Conservation (phyloP, 2,113 vertebrate genomes). For the Daphoenositta chrysoptera region DNA sequence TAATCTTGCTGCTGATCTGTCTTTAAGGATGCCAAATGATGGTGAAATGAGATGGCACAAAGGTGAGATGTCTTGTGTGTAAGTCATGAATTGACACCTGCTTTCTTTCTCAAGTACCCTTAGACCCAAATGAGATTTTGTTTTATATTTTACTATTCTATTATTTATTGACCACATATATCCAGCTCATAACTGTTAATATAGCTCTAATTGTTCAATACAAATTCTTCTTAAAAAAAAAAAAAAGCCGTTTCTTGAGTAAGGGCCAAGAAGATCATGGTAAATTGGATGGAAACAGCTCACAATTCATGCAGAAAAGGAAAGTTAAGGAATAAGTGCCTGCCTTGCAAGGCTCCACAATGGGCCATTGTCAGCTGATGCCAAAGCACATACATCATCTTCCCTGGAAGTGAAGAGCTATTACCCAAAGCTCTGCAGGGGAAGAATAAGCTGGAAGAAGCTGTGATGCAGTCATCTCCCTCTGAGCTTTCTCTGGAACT, state of each 20-base stretch:
- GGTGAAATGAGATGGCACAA: not conserved
- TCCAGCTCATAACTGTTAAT: not conserved
- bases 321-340: constrained; percentile 5
- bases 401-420: constrained; percentile 4
- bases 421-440: not conserved
- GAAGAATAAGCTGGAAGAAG: constrained; percentile 14
- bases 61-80: not conserved
- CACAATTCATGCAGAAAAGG: constrained; percentile 25
- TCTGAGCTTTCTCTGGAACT: not conserved
- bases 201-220: not conserved
- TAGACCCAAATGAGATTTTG: not conserved
- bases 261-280: not conserved
- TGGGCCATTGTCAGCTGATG: not conserved
- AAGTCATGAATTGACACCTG: not conserved
- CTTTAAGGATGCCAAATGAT: not conserved
- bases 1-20: not conserved
- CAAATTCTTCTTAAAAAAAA: not conserved
- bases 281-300: not conserved
- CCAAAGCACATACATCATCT: constrained; percentile 19
- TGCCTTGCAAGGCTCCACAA: constrained; percentile 4
- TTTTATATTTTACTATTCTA: not conserved
- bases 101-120: not conserved
- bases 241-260: not conserved
- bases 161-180: not conserved
- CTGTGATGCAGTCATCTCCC: not conserved